Evolutionary conservation across 37 sponge, comb jelly and placozoan genomes (phyloP), one percentile per base, ranked within the genome.

Genomic region (Lycopodina hypogea): DNA sequence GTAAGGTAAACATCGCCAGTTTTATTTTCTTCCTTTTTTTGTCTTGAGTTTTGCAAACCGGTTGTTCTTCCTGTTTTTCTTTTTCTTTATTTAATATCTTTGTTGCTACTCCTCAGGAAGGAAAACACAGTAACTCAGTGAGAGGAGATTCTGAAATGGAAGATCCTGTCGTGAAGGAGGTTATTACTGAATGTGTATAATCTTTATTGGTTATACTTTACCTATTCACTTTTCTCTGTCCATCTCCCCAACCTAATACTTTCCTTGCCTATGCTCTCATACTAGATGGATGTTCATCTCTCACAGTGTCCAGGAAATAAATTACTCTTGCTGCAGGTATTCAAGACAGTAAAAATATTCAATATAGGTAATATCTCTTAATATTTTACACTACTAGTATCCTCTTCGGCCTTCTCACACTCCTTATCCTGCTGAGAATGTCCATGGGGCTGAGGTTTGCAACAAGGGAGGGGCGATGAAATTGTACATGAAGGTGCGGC

Each of bases 351-450:
- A n/a, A n/a, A n/a, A n/a, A n/a, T n/a, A n/a, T n/a, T n/a, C n/a
- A n/a, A n/a, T n/a, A n/a, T n/a, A n/a, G n/a, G n/a, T n/a, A n/a
- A 34, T 0, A 36, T 17, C 0, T 48, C 3, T 23, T 17, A 17
- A 7, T 28, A 60, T 29, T 28, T 60, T 67, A 32, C 19, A 32
- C 38, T 32, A 32, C 19, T 36, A 93, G 90, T 83, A 93, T 56
- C 93, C 93, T 18, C 59, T 85, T 24, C 76, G 90, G 3, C 93
- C 93, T 19, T 80, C 80, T 21, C 87, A 84, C 76, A 42, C 79
- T 18, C 79, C 80, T 0, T 78, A 78, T 42, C 60, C 58, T 28
- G 21, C 79, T 60, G 65, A 56, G 1, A 71, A 14, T 40, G 52
- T 93, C 34, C 29, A 32, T 61, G 45, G 69, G 63, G 90, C 78